Evolutionary conservation across 2,113 vertebrate species (phyloP).

Genomic region (Nycticorax nycticorax): DNA sequence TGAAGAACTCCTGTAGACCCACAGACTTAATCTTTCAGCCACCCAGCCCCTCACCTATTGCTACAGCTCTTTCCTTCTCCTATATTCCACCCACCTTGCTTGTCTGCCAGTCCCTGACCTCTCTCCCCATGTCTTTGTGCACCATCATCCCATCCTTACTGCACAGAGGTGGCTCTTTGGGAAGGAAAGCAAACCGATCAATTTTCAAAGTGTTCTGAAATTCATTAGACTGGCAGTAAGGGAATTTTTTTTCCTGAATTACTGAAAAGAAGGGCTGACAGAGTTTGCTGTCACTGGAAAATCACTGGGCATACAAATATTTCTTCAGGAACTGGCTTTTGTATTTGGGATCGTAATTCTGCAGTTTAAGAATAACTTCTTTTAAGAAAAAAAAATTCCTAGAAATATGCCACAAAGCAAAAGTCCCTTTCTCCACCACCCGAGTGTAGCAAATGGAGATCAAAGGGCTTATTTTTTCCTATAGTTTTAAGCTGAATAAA

Average conservation of each 20-base stretch:
- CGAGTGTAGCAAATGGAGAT: not conserved
- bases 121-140: not conserved
- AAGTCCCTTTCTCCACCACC: not conserved
- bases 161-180: not conserved
- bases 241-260: not conserved
- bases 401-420: not conserved
- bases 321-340: not conserved
- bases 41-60: not conserved
- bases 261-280: not conserved
- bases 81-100: not conserved
- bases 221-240: not conserved
- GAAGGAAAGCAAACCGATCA: not conserved
- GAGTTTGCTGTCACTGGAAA: not conserved
- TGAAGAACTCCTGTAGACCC: not conserved
- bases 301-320: not conserved
- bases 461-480: conserved; percentile 2
- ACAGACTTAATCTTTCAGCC: not conserved
- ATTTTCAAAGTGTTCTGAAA: not conserved
- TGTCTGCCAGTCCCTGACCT: not conserved
- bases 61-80: not conserved
- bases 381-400: not conserved
- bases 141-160: not conserved
- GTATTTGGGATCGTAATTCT: not conserved
- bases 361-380: not conserved
- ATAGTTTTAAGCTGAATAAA: conserved; percentile 20